These are phyloP conservation scores for Torymus aiolomorphi DNA, from an alignment of 2,888 invertebrate genomes.

Conservation along the genomic window DNA sequence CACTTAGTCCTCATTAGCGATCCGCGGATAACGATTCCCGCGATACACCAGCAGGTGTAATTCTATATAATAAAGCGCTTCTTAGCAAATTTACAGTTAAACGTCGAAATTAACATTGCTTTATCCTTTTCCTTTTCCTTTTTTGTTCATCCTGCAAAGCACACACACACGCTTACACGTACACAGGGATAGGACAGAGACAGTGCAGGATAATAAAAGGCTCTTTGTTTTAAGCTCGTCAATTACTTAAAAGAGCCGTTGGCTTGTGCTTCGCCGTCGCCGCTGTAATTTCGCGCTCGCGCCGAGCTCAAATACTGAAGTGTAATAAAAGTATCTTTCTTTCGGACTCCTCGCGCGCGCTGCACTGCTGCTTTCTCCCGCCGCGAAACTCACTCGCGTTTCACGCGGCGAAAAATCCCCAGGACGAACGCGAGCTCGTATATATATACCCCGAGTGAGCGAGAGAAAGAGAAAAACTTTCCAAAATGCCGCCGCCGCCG, in stretches of 20 bases:
- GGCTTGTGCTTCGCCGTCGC: background rate
- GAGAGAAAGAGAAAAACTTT: constrained; percentile 26
- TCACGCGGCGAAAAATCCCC: constrained; percentile 41
- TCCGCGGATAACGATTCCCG: too few species aligned
- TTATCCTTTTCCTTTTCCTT: too few species aligned
- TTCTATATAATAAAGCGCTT: too few species aligned
- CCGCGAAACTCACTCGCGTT: constrained; percentile 20
- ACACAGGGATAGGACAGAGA: too few species aligned
- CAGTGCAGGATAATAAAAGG: constrained; percentile 27
- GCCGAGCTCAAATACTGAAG: constrained; percentile 43
- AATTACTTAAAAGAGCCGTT: constrained; percentile 37
- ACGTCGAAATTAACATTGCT: too few species aligned
- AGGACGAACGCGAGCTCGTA: background rate
- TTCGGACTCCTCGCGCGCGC: constrained; percentile 15
- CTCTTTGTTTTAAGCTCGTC: constrained; percentile 41
- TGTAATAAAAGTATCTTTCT: constrained; percentile 50
- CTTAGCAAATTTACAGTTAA: too few species aligned
- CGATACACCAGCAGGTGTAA: too few species aligned
- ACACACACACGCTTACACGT: too few species aligned
- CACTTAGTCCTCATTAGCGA: too few species aligned
- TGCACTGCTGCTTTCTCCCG: constrained; percentile 40
- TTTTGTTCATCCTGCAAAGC: too few species aligned
- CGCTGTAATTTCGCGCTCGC: constrained; percentile 40
- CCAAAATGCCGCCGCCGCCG: constrained; percentile 14
- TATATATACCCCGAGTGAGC: background rate